Percentiles rank a stretch among this genome's conserved stretches.
These are phyloP conservation scores for Thalassarche chlororhynchos DNA, from an alignment of 2,113 vertebrate genomes.

Conservation along the genomic window DNA sequence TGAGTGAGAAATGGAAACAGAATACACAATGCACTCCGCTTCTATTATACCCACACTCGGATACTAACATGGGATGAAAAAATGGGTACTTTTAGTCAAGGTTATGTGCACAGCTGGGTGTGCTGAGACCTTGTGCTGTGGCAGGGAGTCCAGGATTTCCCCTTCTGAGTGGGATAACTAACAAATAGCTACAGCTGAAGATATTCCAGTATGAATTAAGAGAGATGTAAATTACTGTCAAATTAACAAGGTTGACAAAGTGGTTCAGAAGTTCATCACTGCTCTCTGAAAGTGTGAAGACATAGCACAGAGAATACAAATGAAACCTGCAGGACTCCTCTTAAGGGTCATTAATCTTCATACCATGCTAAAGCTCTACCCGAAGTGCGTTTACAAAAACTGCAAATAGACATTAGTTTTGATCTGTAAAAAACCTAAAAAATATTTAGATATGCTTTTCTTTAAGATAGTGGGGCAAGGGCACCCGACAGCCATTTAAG, in stretches of 20 bases:
- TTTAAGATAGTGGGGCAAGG: background rate
- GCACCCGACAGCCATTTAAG: background rate
- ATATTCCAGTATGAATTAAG: slow-evolving; percentile 14
- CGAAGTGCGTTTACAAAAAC: background rate
- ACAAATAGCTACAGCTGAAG: background rate
- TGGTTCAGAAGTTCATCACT: slow-evolving; percentile 44
- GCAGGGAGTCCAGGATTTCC: background rate
- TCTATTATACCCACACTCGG: background rate
- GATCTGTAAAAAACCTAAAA: background rate
- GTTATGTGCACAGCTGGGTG: background rate
- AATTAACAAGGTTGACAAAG: slow-evolving; percentile 45
- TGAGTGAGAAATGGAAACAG: background rate
- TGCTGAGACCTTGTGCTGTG: background rate
- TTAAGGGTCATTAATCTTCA: slow-evolving; percentile 43
- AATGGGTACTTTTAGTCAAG: background rate
- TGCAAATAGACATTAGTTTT: background rate
- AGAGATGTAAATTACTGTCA: slow-evolving; percentile 56
- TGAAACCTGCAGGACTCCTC: slow-evolving; percentile 27
- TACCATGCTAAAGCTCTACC: background rate
- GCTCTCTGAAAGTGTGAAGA: slow-evolving; percentile 29
- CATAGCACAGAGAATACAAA: background rate
- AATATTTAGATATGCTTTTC: background rate
- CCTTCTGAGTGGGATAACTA: background rate
- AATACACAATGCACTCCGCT: background rate
- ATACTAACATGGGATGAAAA: background rate